A percentile compares a stretch with the other conserved stretches of the same genome.
Evolutionary conservation across 2,797 vertebrate species (phyloP).

Genomic region (Mormyrus proboscirostris): DNA sequence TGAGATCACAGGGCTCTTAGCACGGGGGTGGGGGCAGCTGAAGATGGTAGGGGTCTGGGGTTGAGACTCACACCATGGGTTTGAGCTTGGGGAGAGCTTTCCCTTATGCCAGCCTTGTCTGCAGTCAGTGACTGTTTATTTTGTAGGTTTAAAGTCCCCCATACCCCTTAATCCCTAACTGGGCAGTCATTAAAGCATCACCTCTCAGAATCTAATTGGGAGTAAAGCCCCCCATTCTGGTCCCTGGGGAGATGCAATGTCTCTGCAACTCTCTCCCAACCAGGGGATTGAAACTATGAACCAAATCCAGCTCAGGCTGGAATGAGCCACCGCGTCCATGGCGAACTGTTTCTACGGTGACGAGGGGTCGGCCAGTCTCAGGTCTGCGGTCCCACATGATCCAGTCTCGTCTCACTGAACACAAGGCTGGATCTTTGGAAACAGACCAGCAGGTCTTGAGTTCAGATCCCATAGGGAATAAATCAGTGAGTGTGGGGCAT

Average conservation of each 20-base stretch:
- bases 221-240: not conserved
- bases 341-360: not conserved
- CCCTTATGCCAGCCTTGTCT: not conserved
- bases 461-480: not conserved
- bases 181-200: not conserved
- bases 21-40: not conserved
- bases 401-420: not conserved
- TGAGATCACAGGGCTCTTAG: not conserved
- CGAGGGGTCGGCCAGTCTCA: not conserved
- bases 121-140: not conserved
- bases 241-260: not conserved
- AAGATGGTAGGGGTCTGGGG: not conserved
- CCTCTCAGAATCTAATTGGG: constrained; percentile 7
- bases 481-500: not conserved
- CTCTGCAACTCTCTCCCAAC: not conserved
- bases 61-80: not conserved
- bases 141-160: not conserved
- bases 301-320: not conserved
- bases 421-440: not conserved
- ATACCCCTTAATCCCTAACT: not conserved
- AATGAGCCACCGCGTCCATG: not conserved
- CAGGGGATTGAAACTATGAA: not conserved
- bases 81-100: not conserved
- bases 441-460: not conserved
- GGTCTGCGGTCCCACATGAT: not conserved